Conservation (phyloP, 2,113 vertebrate species). For the Chionis minor region DNA sequence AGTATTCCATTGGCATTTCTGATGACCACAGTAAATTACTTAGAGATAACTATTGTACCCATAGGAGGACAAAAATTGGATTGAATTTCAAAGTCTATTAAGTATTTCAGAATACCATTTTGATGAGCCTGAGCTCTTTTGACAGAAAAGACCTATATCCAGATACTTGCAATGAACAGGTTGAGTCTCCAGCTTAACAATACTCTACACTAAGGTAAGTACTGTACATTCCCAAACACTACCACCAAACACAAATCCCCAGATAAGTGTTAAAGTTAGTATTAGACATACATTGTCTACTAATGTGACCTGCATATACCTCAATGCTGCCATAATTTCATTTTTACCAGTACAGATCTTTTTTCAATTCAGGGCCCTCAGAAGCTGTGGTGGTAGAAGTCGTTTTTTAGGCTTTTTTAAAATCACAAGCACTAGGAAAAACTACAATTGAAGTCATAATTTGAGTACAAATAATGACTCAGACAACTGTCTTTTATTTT, state of each 20-base stretch:
- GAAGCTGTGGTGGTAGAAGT: neutral
- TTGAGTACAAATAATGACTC: slow-evolving; percentile 62
- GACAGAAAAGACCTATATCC: neutral
- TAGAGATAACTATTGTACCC: neutral
- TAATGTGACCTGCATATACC: neutral
- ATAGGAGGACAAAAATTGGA: neutral
- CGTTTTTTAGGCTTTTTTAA: neutral
- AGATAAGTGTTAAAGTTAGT: neutral
- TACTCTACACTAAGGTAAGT: neutral
- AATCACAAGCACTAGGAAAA: neutral
- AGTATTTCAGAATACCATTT: neutral
- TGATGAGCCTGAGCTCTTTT: neutral
- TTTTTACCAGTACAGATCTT: neutral
- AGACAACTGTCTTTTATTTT: slow-evolving; percentile 81
- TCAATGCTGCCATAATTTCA: neutral
- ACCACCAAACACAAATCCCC: neutral
- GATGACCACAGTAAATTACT: neutral
- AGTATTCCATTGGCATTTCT: neutral
- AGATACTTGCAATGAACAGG: neutral
- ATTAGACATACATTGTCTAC: neutral
- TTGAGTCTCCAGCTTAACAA: neutral
- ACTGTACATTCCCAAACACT: neutral
- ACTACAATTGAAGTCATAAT: slow-evolving; percentile 30
- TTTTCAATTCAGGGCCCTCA: neutral
- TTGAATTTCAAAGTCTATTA: neutral